A percentile compares a stretch with the other conserved stretches of the same genome.
Evolutionary conservation across 1,140 invertebrate species (phyloP).

Genomic region (Neodiprion pinetum): DNA sequence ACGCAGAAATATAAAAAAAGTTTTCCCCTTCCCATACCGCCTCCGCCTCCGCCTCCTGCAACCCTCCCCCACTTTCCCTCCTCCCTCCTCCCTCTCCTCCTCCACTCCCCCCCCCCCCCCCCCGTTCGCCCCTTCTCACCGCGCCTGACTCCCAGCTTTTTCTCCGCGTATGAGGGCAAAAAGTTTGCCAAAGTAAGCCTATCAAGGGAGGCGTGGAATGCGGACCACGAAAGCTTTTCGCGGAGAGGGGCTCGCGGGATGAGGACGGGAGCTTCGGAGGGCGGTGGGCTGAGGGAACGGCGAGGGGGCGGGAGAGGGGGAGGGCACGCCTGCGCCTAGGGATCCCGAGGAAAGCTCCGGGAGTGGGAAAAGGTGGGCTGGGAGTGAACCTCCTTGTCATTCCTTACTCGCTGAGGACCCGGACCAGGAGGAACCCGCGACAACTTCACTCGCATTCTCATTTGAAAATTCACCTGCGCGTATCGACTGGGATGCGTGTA

Average conservation of each 20-base stretch:
- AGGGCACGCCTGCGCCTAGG: conserved; percentile 16
- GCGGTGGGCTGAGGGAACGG: conserved; percentile 26
- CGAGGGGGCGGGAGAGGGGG: conserved; percentile 15
- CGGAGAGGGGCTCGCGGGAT: conserved; percentile 38
- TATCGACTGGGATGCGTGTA: conserved; percentile 37
- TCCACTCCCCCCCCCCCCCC: too few relatives aligned
- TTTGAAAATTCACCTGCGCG: conserved; percentile 26
- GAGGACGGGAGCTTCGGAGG: conserved; percentile 11
- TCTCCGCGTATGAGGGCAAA: conserved; percentile 29
- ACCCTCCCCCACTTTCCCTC: conserved; percentile 22
- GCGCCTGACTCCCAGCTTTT: conserved; percentile 14
- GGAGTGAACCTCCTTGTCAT: conserved; percentile 35
- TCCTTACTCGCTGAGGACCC: conserved; percentile 34
- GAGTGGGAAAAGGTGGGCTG: neutral
- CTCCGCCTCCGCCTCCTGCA: conserved; percentile 14
- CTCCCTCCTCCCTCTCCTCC: neutral
- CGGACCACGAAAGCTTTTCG: conserved; percentile 37
- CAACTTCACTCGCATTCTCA: neutral
- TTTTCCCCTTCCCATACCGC: neutral
- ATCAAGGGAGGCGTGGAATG: conserved; percentile 54
- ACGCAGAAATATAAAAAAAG: conserved; percentile 31
- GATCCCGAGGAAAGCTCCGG: too few relatives aligned
- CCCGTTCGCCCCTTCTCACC: conserved; percentile 2
- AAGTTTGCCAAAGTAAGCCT: conserved; percentile 49
- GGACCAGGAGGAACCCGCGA: conserved; percentile 23